A percentile compares a stretch with the other conserved stretches of the same genome.
Conservation (phyloP, 2,888 invertebrate species). For the Ashinkailepas kermadecensis region DNA sequence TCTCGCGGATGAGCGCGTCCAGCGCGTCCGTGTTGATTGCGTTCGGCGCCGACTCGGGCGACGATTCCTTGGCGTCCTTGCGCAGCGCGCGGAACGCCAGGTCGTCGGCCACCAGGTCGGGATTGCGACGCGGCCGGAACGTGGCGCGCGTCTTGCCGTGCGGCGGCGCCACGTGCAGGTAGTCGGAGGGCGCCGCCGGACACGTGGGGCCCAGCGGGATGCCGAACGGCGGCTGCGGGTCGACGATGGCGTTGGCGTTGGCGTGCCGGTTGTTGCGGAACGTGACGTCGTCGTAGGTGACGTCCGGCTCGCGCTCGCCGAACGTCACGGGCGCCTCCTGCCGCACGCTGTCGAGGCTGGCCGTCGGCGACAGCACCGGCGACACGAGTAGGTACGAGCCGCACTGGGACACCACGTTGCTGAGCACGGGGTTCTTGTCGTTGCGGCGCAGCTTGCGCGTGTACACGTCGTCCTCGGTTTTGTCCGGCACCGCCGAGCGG, state of each 20-base stretch:
- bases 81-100: slow-evolving; percentile 74
- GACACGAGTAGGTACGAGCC: slow-evolving; percentile 56
- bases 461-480: slow-evolving; percentile 71
- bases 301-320: slow-evolving; percentile 58
- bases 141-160: slow-evolving; percentile 48
- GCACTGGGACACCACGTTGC: slow-evolving; percentile 30
- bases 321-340: not conserved
- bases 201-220: slow-evolving; percentile 79
- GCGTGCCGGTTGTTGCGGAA: slow-evolving; percentile 70
- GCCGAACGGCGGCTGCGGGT: slow-evolving; percentile 83
- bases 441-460: slow-evolving; percentile 57
- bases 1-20: slow-evolving; percentile 7
- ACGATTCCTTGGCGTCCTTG: slow-evolving; percentile 54
- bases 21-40: not conserved
- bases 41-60: not conserved
- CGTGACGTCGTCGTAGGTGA: slow-evolving; percentile 73
- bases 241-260: slow-evolving; percentile 56
- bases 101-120: slow-evolving; percentile 79
- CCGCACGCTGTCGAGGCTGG: slow-evolving; percentile 27
- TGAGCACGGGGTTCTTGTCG: slow-evolving; percentile 39
- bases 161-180: slow-evolving; percentile 67
- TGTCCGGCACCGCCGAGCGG: slow-evolving; percentile 53
- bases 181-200: slow-evolving; percentile 71
- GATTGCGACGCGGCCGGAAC: slow-evolving; percentile 60
- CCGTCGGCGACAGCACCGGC: slow-evolving; percentile 50